Percentiles rank a stretch among this genome's conserved stretches.
These are phyloP conservation scores for Cynoglossus semilaevis DNA, from an alignment of 2,113 vertebrate species.

Conservation along the genomic window DNA sequence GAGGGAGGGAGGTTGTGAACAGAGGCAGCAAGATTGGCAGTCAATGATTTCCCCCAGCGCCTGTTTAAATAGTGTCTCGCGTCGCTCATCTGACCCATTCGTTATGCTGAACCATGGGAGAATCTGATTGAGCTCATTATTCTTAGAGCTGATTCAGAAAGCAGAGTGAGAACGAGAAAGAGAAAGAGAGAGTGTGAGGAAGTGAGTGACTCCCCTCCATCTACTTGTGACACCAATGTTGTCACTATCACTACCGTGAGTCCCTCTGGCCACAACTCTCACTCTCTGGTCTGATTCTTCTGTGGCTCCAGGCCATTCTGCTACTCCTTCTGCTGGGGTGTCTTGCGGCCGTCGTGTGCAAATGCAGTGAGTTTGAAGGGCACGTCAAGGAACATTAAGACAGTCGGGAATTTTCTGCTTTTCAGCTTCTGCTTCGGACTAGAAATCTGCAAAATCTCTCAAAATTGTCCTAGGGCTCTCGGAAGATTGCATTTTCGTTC, in stretches of 20 bases:
- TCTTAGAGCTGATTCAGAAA: constrained; percentile 59
- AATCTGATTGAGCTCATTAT: constrained; percentile 76
- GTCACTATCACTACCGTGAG: constrained; percentile 50
- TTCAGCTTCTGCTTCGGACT: too few species aligned
- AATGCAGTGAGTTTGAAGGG: constrained; percentile 22
- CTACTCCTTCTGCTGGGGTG: constrained; percentile 57
- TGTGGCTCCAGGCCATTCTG: constrained; percentile 42
- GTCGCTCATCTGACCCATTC: constrained; percentile 72
- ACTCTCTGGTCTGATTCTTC: constrained; percentile 57
- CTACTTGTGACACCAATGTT: constrained; percentile 50
- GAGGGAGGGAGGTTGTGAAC: constrained; percentile 11
- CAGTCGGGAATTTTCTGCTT: too few species aligned
- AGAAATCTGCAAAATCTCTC: too few species aligned
- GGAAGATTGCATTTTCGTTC: too few species aligned
- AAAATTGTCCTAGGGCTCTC: too few species aligned
- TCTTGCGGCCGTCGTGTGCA: constrained; percentile 12
- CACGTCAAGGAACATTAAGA: too few species aligned
- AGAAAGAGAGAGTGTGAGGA: constrained; percentile 8
- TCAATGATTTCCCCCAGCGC: constrained; percentile 63
- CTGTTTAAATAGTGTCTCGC: constrained; percentile 63
- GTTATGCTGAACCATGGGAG: constrained; percentile 69
- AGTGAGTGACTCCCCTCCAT: constrained; percentile 9
- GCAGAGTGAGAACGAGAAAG: constrained; percentile 20
- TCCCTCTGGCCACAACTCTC: constrained; percentile 58
- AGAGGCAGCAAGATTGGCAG: constrained; percentile 22